Conservation (phyloP, 2,797 vertebrate species). For the Falco berigora region DNA sequence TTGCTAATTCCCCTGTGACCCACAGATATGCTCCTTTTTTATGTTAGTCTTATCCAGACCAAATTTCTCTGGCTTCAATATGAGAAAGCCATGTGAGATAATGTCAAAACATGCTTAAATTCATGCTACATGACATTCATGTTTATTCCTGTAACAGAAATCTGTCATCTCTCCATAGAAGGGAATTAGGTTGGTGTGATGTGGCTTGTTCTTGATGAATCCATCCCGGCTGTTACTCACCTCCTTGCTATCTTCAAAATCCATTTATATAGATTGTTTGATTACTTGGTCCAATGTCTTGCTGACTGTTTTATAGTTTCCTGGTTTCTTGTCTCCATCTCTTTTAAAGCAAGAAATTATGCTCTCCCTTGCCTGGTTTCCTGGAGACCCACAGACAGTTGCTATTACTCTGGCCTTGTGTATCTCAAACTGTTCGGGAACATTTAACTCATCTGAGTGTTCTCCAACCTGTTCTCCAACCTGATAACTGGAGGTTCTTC, state of each 20-base stretch:
- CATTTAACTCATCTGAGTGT: not conserved
- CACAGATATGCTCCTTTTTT: not conserved
- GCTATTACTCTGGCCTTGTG: not conserved
- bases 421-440: not conserved
- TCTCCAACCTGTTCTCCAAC: not conserved
- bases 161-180: not conserved
- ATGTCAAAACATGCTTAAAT: constrained; percentile 20
- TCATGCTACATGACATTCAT: not conserved
- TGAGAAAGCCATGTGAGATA: constrained; percentile 18
- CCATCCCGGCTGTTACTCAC: not conserved
- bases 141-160: constrained; percentile 1
- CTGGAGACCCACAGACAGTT: not conserved
- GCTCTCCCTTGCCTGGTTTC: not conserved
- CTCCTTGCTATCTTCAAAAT: not conserved
- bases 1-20: not conserved
- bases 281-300: not conserved
- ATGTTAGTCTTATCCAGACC: not conserved
- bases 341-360: not conserved
- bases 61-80: not conserved
- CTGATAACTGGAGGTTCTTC: not conserved
- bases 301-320: not conserved
- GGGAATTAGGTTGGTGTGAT: not conserved
- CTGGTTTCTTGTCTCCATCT: not conserved
- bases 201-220: not conserved
- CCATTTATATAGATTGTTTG: not conserved